Base-by-base conservation (phyloP, 2,888 invertebrate genomes). In the Drosophila mimetica region DNA sequence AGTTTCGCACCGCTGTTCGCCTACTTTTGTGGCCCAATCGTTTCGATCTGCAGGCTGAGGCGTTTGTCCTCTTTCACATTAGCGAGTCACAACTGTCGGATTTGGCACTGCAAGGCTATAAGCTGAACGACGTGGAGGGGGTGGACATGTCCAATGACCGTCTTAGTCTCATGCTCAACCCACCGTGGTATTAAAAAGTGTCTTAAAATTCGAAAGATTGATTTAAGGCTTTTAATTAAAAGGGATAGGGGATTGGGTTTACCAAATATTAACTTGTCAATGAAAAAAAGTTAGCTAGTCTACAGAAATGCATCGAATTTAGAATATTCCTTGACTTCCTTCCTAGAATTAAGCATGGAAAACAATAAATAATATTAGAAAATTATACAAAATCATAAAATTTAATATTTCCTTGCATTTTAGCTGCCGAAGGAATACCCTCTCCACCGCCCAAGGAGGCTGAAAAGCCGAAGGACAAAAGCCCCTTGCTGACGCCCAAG, bases 1-100 rank as follows among this genome's bases (percentile, higher is more conserved):
- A 80, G 20, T 84, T 84, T 64, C 84, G 83, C n/a, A 59, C 60
- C 5, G 51, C 85, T 0, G 72, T 78, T 2, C 59, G 71, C 2
- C 46, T 78, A 4, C 41, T 83, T 2, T 41, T 83, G 4, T 78
- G 73, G 71, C 84, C 83, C 8, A 77, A 65, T 58, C 60, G 76
- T 14, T 53, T 60, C 0, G 79, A 83, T 13, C 36, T 76, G 4
- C 55, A 69, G 41, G 61, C 65, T 51, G 78, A 84, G 9, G 65
- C 76, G 5, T 66, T 53, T 25, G 51, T 76, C 5, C 63, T 82
- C 1, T 83, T 71, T 44, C 69, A 78, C 30, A 58, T 84, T 2
- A 69, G 78, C 58, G 71, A 78, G 20, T 32, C 4, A 1, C 71
- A 82, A 39, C 22, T 79, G 14, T 8, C 20, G 2, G 55, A 57